Evolutionary conservation across 1,140 invertebrate species (phyloP).

Genomic region (Lasaia peninsularis): DNA sequence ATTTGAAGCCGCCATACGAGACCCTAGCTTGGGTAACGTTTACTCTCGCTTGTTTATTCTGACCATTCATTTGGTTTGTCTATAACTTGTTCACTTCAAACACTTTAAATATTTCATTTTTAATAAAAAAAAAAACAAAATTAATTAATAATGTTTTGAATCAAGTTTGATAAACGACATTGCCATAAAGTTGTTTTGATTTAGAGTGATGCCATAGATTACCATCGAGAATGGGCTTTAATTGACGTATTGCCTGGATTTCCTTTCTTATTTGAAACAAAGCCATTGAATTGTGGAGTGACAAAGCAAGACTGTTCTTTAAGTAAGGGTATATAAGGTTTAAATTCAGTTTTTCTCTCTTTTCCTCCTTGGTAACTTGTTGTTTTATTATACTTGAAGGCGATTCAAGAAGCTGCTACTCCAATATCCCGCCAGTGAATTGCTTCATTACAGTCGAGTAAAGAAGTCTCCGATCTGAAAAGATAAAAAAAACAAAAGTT

Average conservation of each 20-base stretch:
- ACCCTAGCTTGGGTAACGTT: conserved; percentile 57
- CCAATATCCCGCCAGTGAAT: conserved; percentile 68
- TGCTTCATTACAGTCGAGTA: conserved; percentile 70
- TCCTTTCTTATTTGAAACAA: conserved; percentile 50
- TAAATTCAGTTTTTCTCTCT: conserved; percentile 40
- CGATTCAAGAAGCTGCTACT: conserved; percentile 55
- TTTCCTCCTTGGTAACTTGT: conserved; percentile 32
- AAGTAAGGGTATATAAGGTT: conserved; percentile 39
- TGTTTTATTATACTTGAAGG: conserved; percentile 60
- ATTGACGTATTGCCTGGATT: conserved; percentile 66
- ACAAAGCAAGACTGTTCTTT: conserved; percentile 37
- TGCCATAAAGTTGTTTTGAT: conserved; percentile 52
- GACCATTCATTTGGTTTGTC: conserved; percentile 67
- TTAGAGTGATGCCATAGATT: conserved; percentile 53
- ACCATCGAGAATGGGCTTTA: conserved; percentile 51
- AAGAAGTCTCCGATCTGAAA: conserved; percentile 61
- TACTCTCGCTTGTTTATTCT: conserved; percentile 47
- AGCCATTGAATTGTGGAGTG: conserved; percentile 59
- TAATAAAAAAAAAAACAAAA: conserved; percentile 23
- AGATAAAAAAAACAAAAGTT: conserved; percentile 49
- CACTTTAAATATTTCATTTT: conserved; percentile 3
- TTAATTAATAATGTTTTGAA: conserved; percentile 20
- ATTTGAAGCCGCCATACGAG: conserved; percentile 73
- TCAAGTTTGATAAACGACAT: conserved; percentile 63
- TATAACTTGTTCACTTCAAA: not conserved